Conservation (phyloP, 2,888 invertebrate genomes). For the Gastrophysa polygoni region DNA sequence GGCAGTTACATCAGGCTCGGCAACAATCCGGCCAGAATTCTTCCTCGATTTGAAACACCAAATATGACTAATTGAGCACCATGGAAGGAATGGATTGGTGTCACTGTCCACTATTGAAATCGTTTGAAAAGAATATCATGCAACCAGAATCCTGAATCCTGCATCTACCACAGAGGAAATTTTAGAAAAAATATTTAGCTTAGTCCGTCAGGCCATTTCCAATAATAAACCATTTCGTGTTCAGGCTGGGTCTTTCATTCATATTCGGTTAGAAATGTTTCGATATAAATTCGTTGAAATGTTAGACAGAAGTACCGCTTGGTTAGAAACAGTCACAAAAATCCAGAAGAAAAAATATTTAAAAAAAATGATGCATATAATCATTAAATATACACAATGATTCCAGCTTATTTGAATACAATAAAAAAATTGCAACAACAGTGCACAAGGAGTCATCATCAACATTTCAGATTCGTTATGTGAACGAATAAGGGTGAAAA, state of each 20-base stretch:
- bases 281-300: background rate
- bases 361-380: background rate
- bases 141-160: no score
- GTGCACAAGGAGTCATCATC: constrained; percentile 23
- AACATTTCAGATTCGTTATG: background rate
- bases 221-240: no score
- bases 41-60: no score
- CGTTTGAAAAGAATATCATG: no score
- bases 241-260: no score
- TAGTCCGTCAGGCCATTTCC: no score
- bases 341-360: background rate
- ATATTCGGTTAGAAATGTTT: no score
- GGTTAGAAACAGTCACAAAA: no score
- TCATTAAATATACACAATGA: constrained; percentile 1
- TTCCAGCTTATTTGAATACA: constrained; percentile 22
- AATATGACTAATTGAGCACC: constrained; percentile 65
- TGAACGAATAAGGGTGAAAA: background rate
- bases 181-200: no score
- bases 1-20: no score
- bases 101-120: constrained; percentile 27
- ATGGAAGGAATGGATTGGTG: constrained; percentile 68
- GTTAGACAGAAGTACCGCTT: background rate
- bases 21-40: no score
- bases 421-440: constrained; percentile 33
- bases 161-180: no score